Evolutionary conservation across 2,888 invertebrate species (phyloP), one percentile per base, ranked within the genome.

Genomic region (Pherbina coryleti): DNA sequence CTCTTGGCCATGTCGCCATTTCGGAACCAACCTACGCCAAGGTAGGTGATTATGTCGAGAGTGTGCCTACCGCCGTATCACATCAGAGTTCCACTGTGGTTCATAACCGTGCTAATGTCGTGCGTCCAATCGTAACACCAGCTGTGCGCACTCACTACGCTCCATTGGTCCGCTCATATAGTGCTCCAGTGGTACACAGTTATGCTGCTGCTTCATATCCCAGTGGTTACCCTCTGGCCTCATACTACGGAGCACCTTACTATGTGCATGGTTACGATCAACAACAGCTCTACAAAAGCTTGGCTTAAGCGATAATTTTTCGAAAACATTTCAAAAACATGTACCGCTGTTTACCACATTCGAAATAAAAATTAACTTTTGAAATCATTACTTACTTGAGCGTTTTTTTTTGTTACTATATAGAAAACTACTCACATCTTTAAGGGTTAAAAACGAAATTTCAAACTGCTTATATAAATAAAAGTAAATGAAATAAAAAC

Each of bases 61-160:
- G 82, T 76, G 81, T 87, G 4, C 85, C 85, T 53, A 84, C 83
- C 0, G 84, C 83, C 2, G 84, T 86, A 0, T 92, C 92, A 5
- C 91, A 91, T 80, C 91, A 92, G 81, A 91, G 91, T 67, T 89
- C 91, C 7, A 84, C 91, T 19, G 90, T 92, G 78, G 87, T 91
- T n/a, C 91, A 89, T 76, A 87, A 90, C 51, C 87, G 89, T 0
- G 89, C 89, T 49, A 79, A 77, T 51, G 44, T 76, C 4, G 60
- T 69, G 37, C 69, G 62, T n/a, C 31, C 70, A 14, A 57, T 76
- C 22, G 9, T 70, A 5, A 19, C 70, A 1, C 71, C 78, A 11
- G 49, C 55, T 19, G 76, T 70, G 25, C 70, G 49, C n/a, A 66
- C 57, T 19, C 71, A 34, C 9, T 11, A 55, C 14, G 55, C 64